Base-by-base conservation (phyloP, 2,797 vertebrate species). In the Sebastes iracundus region DNA sequence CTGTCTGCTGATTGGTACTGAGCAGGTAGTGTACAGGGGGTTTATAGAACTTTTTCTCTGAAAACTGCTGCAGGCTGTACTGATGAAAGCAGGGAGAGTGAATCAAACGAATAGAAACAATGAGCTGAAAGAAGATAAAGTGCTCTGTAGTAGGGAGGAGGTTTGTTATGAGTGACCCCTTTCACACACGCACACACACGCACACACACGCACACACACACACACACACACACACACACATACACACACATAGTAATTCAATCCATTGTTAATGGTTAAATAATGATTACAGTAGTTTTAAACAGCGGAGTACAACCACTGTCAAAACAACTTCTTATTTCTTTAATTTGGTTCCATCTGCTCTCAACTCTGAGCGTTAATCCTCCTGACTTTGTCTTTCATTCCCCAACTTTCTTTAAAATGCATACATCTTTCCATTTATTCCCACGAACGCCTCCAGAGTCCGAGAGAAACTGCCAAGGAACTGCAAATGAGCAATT, bases 401-500 rank as follows among this genome's bases (percentile, higher is more conserved):
- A 10, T n/a, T 64, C 67, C 56, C 11, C 20, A 77, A 14, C 68
- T 71, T 66, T 78, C 53, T 60, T 55, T 0, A 14, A 59, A 62
- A 67, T 3, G 3, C 60, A 10, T 70, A 33, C 23, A 60, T 69
- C 56, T 53, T 55, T 68, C 23, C 72, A 38, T 78, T 71, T 23
- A 27, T 75, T 79, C 66, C 53, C 28, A 20, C 4, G 10, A 33
- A 70, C 6, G n/a, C 67, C 53, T 77, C 33, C 22, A 11, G 42
- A 65, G 72, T 72, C 23, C 3, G 5, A 62, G 42, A 5, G 8
- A 81, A 59, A 42, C 46, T 67, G 74, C 74, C 58, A 70, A 16
- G 22, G 14, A 79, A 22, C 35, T 42, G 23, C 11, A 61, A 81
- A 72, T 60, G 74, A 86, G 84, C 65, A 82, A 61, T 79, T 74